Base-by-base conservation (phyloP, 2,113 vertebrate genomes). In the Henicopernis longicauda region DNA sequence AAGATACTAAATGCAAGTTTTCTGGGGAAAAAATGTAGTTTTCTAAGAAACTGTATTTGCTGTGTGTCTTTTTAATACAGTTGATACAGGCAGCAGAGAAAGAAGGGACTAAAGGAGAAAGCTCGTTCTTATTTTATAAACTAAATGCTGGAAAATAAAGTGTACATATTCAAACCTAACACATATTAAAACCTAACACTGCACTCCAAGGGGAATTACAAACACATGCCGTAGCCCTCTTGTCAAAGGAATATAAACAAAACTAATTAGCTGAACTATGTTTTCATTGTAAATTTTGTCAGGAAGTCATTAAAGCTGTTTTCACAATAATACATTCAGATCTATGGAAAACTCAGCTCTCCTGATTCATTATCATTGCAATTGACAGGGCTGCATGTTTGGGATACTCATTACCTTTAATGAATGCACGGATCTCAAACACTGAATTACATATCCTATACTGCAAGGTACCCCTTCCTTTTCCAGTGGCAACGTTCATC, bases 231-330 rank as follows among this genome's bases (percentile, higher is more conserved):
- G 40, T 8, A 57, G 50, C 61, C 82, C 52, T 63, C 55, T 74
- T 84, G 71, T 95, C 89, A 92, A 62, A 95, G 42, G 52, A 63
- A 93, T 91, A 89, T 71, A 85, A 92, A 95, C 40, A 95, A 84
- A 77, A 79, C 78, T 95, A 93, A 97, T 95, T 96, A 96, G 23
- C 47, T 79, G 44, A 94, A 86, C 27, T 44, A 58, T 74, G 67
- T 82, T 95, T 96, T 92, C 58, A 88, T 88, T 87, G 78, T 95
- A 92, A 95, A 76, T 86, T 83, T 94, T 86, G 49, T 86, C 86
- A 95, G 80, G 69, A 94, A 93, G 50, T 45, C 76, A 97, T 97
- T 97, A 91, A 86, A 97, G 71, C 65, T 80, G 40, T 92, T 95
- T 90, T 97, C 78, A 84, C 77, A 90, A 81, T 87, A 94, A 92